These are phyloP conservation scores for Protaetia brevitarsis DNA, from an alignment of 1,140 invertebrate species.

Conservation along the genomic window DNA sequence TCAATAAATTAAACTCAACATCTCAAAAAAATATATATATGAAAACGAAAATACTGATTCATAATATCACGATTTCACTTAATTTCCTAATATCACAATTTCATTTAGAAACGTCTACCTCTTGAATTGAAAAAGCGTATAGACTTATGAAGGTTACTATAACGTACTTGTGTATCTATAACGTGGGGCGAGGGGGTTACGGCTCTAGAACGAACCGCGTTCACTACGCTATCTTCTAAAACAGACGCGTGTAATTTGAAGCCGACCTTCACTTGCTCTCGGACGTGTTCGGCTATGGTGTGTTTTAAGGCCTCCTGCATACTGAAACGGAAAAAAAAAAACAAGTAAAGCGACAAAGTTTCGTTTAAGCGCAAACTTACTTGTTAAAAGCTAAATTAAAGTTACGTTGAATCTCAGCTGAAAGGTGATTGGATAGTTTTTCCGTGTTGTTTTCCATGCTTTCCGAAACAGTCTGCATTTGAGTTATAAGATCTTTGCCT, in stretches of 20 bases:
- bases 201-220: slow-evolving; percentile 64
- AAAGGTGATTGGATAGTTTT: slow-evolving; percentile 37
- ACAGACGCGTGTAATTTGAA: slow-evolving; percentile 59
- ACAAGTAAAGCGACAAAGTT: not conserved
- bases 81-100: not conserved
- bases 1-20: slow-evolving; percentile 3
- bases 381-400: slow-evolving; percentile 39
- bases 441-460: slow-evolving; percentile 43
- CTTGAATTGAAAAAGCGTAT: not conserved
- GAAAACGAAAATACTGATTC: slow-evolving; percentile 14
- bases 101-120: slow-evolving; percentile 1
- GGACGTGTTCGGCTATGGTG: slow-evolving; percentile 48
- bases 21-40: not conserved
- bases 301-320: slow-evolving; percentile 45
- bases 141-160: slow-evolving; percentile 10
- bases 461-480: slow-evolving; percentile 46
- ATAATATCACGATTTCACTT: not conserved
- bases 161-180: slow-evolving; percentile 58
- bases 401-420: slow-evolving; percentile 44
- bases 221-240: slow-evolving; percentile 57
- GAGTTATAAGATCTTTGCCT: slow-evolving; percentile 44
- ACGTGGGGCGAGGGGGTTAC: slow-evolving; percentile 62
- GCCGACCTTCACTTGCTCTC: slow-evolving; percentile 57
- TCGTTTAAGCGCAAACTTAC: slow-evolving; percentile 33
- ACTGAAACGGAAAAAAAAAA: slow-evolving; percentile 36